Percentiles rank a stretch among this genome's conserved stretches.
These are phyloP conservation scores for Trichonephila clavata DNA, from an alignment of 1,140 invertebrate genomes.

Conservation along the genomic window DNA sequence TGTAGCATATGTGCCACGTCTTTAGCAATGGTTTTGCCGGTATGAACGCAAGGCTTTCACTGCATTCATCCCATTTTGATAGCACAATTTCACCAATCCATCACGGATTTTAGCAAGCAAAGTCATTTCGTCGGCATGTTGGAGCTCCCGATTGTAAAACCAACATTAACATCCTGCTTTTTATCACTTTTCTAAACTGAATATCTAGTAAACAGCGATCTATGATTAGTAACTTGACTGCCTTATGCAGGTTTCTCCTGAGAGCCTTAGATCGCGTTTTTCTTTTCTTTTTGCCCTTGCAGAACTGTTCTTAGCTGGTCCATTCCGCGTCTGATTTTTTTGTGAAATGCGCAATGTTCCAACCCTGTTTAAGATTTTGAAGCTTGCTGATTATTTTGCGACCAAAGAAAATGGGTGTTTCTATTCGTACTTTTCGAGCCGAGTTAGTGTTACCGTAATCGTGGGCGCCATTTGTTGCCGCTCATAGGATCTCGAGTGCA, in stretches of 20 bases:
- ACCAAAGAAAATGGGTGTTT: too few species aligned
- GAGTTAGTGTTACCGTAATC: too few species aligned
- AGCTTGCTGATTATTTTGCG: too few species aligned
- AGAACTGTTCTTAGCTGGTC: too few species aligned
- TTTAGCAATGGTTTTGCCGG: neutral
- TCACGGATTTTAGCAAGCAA: neutral
- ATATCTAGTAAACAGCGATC: neutral
- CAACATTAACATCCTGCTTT: neutral
- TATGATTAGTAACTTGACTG: slow-evolving; percentile 17
- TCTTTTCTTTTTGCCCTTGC: neutral
- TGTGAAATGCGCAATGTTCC: too few species aligned
- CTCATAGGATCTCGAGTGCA: too few species aligned
- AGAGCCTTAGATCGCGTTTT: neutral
- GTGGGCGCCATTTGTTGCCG: too few species aligned
- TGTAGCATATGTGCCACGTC: neutral
- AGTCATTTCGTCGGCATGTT: slow-evolving; percentile 44
- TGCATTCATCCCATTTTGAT: slow-evolving; percentile 44
- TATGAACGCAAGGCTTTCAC: neutral
- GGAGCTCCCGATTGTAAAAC: neutral
- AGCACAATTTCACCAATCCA: slow-evolving; percentile 8
- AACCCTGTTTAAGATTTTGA: too few species aligned
- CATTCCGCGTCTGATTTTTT: too few species aligned
- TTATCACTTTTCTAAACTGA: slow-evolving; percentile 35
- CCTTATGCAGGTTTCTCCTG: neutral
- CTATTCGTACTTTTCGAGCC: too few species aligned